A percentile compares a stretch with the other conserved stretches of the same genome.
Conservation (phyloP, 2,888 invertebrate species). For the Drosophila prolongata region DNA sequence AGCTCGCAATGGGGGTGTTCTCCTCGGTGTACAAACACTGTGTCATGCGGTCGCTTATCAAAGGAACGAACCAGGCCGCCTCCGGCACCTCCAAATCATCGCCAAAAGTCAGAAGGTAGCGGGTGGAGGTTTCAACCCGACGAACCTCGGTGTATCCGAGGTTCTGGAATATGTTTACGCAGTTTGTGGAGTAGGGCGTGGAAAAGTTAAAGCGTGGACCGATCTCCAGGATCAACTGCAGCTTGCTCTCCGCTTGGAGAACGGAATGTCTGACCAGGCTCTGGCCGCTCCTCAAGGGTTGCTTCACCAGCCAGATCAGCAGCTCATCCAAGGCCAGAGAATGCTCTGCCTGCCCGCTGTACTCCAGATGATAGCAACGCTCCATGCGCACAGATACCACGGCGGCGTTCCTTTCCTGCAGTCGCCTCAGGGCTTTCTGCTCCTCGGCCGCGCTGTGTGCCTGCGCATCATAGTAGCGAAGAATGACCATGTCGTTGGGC, state of each 20-base stretch:
- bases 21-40: conserved; percentile 91
- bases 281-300: conserved; percentile 87
- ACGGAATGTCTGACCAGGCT: conserved; percentile 83
- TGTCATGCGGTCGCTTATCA: conserved; percentile 96
- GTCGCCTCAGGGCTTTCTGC: conserved; percentile 86
- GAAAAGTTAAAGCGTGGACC: conserved; percentile 97
- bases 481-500: conserved; percentile 66
- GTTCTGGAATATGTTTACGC: conserved; percentile 96
- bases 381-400: conserved; percentile 85
- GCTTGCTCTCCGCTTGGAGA: conserved; percentile 80
- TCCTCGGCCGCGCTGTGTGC: conserved; percentile 85
- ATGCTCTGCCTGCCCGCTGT: conserved; percentile 62
- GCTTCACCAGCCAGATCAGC: conserved; percentile 91
- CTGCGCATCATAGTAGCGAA: conserved; percentile 70
- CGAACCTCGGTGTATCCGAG: conserved; percentile 90
- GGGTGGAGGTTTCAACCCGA: conserved; percentile 92
- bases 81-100: conserved; percentile 35
- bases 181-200: conserved; percentile 97
- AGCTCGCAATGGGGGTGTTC: conserved; percentile 88
- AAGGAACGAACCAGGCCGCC: conserved; percentile 84
- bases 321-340: conserved; percentile 86
- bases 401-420: conserved; percentile 83
- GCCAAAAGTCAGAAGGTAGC: conserved; percentile 88
- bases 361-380: conserved; percentile 92
- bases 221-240: conserved; percentile 89